Conservation (phyloP, 1,140 invertebrate genomes). For the Rhyzopertha dominica region DNA sequence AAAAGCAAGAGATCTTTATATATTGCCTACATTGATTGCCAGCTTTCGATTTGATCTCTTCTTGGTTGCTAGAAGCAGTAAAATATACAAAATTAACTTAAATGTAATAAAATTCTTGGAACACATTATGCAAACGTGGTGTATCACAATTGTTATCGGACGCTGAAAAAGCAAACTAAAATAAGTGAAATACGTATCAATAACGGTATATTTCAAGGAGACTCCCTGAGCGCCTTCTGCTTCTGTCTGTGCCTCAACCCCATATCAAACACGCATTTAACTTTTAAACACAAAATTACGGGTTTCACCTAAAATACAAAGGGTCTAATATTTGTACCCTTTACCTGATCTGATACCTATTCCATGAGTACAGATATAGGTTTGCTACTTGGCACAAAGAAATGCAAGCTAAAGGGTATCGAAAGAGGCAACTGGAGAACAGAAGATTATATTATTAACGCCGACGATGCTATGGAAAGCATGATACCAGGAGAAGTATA, state of each 20-base stretch:
- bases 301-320: too few relatives aligned
- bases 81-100: constrained; percentile 9
- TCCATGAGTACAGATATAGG: too few relatives aligned
- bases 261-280: too few relatives aligned
- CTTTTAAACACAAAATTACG: too few relatives aligned
- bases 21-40: constrained; percentile 11
- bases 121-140: constrained; percentile 6
- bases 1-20: constrained; percentile 5
- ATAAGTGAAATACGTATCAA: background rate
- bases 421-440: too few relatives aligned
- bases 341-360: too few relatives aligned
- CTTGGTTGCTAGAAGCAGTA: constrained; percentile 7
- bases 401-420: too few relatives aligned
- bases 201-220: background rate
- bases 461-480: too few relatives aligned
- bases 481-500: too few relatives aligned
- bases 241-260: background rate
- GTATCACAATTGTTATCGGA: constrained; percentile 10
- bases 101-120: background rate
- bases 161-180: background rate
- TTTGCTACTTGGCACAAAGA: too few relatives aligned
- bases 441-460: too few relatives aligned
- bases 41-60: constrained; percentile 14
- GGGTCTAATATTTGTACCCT: too few relatives aligned
- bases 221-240: background rate